Evolutionary conservation across 2,113 vertebrate species (phyloP).

Genomic region (Ageneiosus marmoratus): DNA sequence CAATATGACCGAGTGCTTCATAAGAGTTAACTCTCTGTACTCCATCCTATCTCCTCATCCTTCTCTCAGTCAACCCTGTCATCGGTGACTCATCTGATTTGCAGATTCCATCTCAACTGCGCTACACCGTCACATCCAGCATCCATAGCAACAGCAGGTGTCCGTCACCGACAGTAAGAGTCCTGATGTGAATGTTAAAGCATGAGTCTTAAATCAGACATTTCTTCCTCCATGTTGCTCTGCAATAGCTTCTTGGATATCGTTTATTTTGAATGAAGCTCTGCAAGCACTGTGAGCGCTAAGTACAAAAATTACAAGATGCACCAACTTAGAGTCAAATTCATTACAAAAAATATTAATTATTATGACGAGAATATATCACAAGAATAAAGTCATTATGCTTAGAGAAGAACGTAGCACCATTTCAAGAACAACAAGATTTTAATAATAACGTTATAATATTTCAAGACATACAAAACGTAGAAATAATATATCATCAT

Average conservation of each 20-base stretch:
- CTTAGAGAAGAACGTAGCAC: too few relatives aligned
- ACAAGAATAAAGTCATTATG: too few relatives aligned
- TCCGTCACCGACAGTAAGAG: conserved; percentile 41
- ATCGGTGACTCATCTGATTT: conserved; percentile 26
- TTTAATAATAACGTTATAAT: too few relatives aligned
- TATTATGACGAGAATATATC: not conserved
- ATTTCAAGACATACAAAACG: too few relatives aligned
- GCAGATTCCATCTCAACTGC: conserved; percentile 16
- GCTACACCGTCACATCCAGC: conserved; percentile 21
- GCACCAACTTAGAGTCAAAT: too few relatives aligned
- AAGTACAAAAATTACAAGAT: too few relatives aligned
- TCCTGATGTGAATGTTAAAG: conserved; percentile 27
- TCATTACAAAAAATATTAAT: too few relatives aligned
- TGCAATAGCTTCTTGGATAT: too few relatives aligned
- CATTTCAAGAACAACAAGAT: too few relatives aligned
- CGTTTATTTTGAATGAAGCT: too few relatives aligned
- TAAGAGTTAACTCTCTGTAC: not conserved
- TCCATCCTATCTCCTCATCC: conserved; percentile 10
- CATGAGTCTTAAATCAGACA: not conserved
- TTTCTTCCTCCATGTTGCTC: not conserved
- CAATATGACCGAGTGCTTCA: not conserved
- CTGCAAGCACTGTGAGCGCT: too few relatives aligned
- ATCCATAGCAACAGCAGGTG: conserved; percentile 37
- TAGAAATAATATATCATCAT: too few relatives aligned
- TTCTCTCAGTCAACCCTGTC: conserved; percentile 15